phyloP scores from a whole-genome alignment of 2,113 vertebrate genomes.

The Polypterus senegalus region DNA sequence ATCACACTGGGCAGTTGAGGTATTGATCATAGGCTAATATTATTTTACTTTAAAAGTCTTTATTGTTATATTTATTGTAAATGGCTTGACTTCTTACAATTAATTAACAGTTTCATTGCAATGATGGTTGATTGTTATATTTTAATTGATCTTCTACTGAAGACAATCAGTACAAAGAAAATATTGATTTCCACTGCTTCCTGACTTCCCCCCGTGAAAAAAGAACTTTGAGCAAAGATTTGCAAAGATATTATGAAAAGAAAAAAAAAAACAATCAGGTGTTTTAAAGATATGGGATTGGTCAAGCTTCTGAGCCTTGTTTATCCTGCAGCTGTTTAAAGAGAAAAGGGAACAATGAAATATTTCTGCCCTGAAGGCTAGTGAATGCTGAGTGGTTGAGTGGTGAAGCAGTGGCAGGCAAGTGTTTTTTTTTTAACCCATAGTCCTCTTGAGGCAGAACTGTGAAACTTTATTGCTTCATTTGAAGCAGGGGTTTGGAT shows the following conservation, averaged over 20 bases:
- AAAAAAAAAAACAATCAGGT: background rate
- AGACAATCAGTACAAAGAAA: no score
- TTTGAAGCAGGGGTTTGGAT: slow-evolving; percentile 29
- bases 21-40: no score
- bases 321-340: background rate
- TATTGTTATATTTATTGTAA: no score
- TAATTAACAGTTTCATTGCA: no score
- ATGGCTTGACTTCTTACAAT: no score
- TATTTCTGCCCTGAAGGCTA: slow-evolving; percentile 10
- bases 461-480: slow-evolving; percentile 40
- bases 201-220: no score
- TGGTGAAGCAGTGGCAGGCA: slow-evolving; percentile 4
- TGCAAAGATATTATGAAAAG: background rate
- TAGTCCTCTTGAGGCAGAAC: slow-evolving; percentile 28
- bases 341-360: background rate
- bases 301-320: background rate
- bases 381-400: background rate
- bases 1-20: no score
- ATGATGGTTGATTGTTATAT: no score
- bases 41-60: no score
- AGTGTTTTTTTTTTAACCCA: slow-evolving; percentile 10
- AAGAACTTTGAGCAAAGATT: no score
- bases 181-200: no score
- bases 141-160: no score
- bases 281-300: background rate